Conservation (phyloP, 92 coral and sea anemone genomes). For the Anthopleura xanthogrammica region DNA sequence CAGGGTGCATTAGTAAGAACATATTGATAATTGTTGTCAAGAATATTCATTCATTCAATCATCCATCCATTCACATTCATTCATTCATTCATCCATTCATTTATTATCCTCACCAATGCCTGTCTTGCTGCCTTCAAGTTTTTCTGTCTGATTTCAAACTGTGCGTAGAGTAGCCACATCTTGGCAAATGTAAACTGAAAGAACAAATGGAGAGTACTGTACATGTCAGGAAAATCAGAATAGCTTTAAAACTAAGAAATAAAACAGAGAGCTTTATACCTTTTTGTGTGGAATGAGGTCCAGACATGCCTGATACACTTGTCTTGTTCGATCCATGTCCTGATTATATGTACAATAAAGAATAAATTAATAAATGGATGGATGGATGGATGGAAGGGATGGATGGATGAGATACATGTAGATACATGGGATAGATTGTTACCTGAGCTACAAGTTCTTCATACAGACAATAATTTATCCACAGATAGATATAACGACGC, state of each 20-base stretch:
- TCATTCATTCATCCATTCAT: too few species aligned
- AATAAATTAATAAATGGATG: background rate
- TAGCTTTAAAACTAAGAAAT: background rate
- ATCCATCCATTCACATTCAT: too few species aligned
- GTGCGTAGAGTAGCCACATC: slow-evolving; percentile 95
- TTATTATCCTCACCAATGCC: slow-evolving; percentile 65
- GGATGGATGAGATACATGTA: background rate
- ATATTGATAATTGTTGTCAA: too few species aligned
- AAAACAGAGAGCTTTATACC: slow-evolving; percentile 41
- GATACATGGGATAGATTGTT: background rate
- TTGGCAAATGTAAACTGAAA: slow-evolving; percentile 93
- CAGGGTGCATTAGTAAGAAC: background rate
- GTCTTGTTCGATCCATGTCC: slow-evolving; percentile 59
- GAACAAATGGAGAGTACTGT: background rate
- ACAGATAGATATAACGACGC: slow-evolving; percentile 95
- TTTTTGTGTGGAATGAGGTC: slow-evolving; percentile 93
- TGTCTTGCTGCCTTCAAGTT: slow-evolving; percentile 86
- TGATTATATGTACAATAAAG: background rate
- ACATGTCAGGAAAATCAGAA: background rate
- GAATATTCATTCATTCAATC: too few species aligned
- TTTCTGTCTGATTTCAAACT: slow-evolving; percentile 94
- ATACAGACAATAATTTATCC: slow-evolving; percentile 95
- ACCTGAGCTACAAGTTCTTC: slow-evolving; percentile 95
- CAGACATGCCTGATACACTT: slow-evolving; percentile 93
- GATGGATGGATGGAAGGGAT: background rate